phyloP scores from a whole-genome alignment of 2,113 vertebrate genomes.

The Anolis sagrei region DNA sequence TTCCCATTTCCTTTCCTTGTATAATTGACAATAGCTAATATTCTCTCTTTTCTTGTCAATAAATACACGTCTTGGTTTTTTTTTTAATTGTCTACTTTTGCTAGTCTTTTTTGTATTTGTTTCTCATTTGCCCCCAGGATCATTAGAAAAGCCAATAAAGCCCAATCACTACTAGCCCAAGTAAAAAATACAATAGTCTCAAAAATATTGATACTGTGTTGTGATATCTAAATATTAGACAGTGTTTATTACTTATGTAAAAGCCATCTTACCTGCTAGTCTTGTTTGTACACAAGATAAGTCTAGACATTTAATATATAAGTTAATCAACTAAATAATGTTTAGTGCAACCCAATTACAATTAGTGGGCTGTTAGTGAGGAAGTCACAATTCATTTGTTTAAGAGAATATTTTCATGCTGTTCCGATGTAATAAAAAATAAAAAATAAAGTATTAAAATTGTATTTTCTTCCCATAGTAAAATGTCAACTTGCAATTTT shows the following conservation, averaged over 20 bases:
- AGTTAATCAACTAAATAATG: background rate
- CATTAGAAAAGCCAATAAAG: no score
- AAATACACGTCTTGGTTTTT: background rate
- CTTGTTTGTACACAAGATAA: no score
- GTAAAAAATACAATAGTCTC: background rate
- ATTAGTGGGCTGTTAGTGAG: background rate
- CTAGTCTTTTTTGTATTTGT: background rate
- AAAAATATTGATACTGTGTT: background rate
- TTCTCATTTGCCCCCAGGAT: background rate
- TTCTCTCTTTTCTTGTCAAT: background rate
- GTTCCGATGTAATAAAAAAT: background rate
- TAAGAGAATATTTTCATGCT: background rate
- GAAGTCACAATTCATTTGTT: background rate
- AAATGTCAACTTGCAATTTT: background rate
- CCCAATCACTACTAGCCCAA: background rate
- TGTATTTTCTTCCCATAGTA: background rate
- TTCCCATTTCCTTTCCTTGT: background rate
- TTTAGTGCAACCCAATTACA: background rate
- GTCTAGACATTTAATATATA: background rate
- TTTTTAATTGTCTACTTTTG: background rate
- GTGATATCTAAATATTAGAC: background rate
- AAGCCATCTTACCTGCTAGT: no score
- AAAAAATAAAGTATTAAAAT: constrained; percentile 1
- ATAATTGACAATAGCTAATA: background rate
- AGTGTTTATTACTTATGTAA: background rate